These are phyloP conservation scores for Pachycephus smyrnensis DNA, from an alignment of 2,888 invertebrate species.

Conservation along the genomic window DNA sequence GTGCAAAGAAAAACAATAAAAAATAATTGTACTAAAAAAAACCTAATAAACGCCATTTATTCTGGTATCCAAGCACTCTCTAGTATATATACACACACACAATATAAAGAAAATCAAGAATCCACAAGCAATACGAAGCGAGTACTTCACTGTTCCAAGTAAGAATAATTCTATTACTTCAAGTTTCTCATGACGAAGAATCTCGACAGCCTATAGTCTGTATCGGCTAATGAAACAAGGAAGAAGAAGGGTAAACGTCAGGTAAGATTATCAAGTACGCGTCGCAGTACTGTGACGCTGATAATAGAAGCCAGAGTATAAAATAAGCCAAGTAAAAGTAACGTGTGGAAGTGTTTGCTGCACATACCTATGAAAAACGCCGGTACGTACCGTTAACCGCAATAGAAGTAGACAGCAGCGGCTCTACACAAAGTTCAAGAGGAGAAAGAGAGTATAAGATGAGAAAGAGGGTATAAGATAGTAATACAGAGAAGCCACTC, in stretches of 20 bases:
- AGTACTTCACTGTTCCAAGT: background rate
- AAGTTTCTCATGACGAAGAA: background rate
- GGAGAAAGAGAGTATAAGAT: background rate
- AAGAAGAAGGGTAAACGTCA: background rate
- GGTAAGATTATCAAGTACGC: background rate
- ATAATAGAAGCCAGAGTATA: background rate
- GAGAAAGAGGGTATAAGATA: background rate
- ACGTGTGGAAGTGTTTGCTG: conserved; percentile 23
- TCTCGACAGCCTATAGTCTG: background rate
- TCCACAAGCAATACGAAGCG: background rate
- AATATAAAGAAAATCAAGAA: background rate
- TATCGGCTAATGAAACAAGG: background rate
- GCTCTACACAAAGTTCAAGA: background rate
- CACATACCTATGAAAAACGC: conserved; percentile 32
- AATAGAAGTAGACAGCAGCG: background rate
- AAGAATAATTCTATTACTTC: background rate
- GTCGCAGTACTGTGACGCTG: background rate
- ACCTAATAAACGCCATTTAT: background rate
- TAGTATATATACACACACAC: too few relatives aligned
- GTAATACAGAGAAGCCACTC: background rate
- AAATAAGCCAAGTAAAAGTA: conserved; percentile 26
- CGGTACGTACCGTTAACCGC: conserved; percentile 31
- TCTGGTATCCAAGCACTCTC: background rate
- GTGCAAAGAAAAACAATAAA: background rate
- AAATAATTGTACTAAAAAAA: background rate